Evolutionary conservation across 2,888 invertebrate species (phyloP).

Genomic region (Molanna angustata): DNA sequence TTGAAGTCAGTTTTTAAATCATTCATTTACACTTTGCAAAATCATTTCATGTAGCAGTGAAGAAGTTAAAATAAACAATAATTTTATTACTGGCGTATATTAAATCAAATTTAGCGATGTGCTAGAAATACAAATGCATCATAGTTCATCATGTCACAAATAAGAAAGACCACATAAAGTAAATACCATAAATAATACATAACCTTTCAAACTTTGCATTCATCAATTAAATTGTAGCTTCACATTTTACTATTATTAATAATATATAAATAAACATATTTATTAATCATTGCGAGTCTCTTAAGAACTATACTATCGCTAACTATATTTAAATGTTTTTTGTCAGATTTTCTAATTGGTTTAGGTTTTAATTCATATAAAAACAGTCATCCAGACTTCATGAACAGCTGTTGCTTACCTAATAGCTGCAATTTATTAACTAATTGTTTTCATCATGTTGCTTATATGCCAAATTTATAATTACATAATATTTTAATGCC

Average conservation of each 20-base stretch:
- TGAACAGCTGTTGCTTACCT: slow-evolving; percentile 5
- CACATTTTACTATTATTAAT: slow-evolving; percentile 17
- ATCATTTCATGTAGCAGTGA: no score
- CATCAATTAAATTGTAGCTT: no score
- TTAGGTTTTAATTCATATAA: slow-evolving; percentile 18
- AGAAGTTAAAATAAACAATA: no score
- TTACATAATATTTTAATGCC: slow-evolving; percentile 10
- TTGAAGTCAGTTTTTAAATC: no score
- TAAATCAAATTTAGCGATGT: no score
- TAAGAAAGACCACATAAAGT: no score
- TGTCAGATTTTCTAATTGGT: slow-evolving; percentile 25
- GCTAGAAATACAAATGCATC: no score
- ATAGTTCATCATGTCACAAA: no score
- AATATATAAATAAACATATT: slow-evolving; percentile 27
- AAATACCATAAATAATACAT: slow-evolving; percentile 17
- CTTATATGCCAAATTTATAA: slow-evolving; percentile 1
- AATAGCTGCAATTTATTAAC: slow-evolving; percentile 11
- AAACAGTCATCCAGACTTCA: slow-evolving; percentile 12
- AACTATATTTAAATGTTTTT: slow-evolving; percentile 22
- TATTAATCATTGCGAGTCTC: slow-evolving; percentile 26
- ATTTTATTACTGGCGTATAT: no score
- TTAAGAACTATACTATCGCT: slow-evolving; percentile 26
- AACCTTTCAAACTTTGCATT: slow-evolving; percentile 9
- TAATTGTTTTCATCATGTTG: slow-evolving; percentile 3
- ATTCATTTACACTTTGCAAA: no score